A percentile compares a stretch with the other conserved stretches of the same genome.
Conservation (phyloP, 1,140 invertebrate species). For the Pogonomyrmex californicus region DNA sequence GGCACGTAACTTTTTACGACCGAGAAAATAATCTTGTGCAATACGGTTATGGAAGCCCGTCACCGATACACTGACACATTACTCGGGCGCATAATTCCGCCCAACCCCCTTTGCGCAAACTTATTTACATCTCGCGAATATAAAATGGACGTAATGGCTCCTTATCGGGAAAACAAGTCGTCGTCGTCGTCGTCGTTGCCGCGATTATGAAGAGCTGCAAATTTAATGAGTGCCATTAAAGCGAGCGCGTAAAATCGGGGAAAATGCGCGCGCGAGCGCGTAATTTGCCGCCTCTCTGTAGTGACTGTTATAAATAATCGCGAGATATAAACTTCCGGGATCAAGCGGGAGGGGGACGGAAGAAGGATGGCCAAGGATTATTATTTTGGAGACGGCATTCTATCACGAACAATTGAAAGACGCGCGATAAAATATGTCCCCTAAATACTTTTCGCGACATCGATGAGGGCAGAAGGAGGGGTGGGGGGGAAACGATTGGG, state of each 20-base stretch:
- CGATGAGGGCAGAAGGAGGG: neutral
- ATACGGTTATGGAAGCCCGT: constrained; percentile 9
- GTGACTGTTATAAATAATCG: constrained; percentile 38
- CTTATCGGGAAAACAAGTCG: constrained; percentile 24
- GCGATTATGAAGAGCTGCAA: constrained; percentile 44
- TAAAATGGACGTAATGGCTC: constrained; percentile 19
- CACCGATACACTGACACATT: constrained; percentile 27
- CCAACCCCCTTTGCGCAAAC: neutral
- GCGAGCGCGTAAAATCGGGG: constrained; percentile 31
- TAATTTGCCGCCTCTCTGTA: neutral
- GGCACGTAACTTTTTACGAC: constrained; percentile 53
- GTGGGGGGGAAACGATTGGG: constrained; percentile 14
- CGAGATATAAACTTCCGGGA: constrained; percentile 22
- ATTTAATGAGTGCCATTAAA: constrained; percentile 43
- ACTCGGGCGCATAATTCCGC: constrained; percentile 38
- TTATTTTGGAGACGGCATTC: neutral
- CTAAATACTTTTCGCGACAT: constrained; percentile 1
- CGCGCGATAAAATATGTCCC: constrained; percentile 23
- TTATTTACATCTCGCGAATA: constrained; percentile 48
- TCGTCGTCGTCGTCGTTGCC: constrained; percentile 7
- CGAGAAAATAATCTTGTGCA: constrained; percentile 40
- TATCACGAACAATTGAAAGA: constrained; percentile 13
- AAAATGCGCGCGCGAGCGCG: neutral
- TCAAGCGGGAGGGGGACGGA: neutral
- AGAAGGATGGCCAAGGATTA: constrained; percentile 32